Percentiles rank a stretch among this genome's conserved stretches.
Conservation (phyloP, 2,797 vertebrate genomes). For the Numenius phaeopus region DNA sequence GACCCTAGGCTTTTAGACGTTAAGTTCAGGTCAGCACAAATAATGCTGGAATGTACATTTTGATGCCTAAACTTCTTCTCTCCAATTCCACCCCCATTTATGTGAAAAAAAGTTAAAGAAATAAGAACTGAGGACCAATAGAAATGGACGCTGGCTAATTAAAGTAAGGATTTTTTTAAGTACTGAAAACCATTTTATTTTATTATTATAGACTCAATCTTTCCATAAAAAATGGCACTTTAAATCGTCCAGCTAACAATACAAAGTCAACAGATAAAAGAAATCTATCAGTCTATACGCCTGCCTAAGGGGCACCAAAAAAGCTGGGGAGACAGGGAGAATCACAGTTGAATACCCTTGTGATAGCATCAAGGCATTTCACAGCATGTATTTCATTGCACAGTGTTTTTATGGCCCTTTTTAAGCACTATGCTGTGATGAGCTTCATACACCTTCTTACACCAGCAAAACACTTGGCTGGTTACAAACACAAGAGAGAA, state of each 20-base stretch:
- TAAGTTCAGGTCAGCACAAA: background rate
- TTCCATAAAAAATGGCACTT: background rate
- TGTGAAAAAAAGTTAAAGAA: background rate
- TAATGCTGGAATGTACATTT: background rate
- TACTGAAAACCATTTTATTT: background rate
- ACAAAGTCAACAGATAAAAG: background rate
- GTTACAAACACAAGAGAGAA: background rate
- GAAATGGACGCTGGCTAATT: background rate
- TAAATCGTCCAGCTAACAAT: background rate
- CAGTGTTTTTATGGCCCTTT: background rate
- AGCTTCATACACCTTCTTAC: background rate
- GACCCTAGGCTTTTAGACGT: background rate
- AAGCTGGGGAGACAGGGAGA: background rate
- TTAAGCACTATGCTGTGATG: background rate
- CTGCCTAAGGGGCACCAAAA: background rate
- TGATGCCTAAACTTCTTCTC: background rate
- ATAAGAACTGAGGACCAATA: background rate
- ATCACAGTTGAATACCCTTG: background rate
- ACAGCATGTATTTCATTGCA: background rate
- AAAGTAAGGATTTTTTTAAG: background rate
- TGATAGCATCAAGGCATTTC: background rate
- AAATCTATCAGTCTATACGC: background rate
- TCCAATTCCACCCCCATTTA: background rate
- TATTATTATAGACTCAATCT: background rate
- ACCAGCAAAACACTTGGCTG: background rate